A percentile compares a stretch with the other conserved stretches of the same genome.
Evolutionary conservation across 1,140 invertebrate genomes (phyloP).

Genomic region (Drosophila athabasca): DNA sequence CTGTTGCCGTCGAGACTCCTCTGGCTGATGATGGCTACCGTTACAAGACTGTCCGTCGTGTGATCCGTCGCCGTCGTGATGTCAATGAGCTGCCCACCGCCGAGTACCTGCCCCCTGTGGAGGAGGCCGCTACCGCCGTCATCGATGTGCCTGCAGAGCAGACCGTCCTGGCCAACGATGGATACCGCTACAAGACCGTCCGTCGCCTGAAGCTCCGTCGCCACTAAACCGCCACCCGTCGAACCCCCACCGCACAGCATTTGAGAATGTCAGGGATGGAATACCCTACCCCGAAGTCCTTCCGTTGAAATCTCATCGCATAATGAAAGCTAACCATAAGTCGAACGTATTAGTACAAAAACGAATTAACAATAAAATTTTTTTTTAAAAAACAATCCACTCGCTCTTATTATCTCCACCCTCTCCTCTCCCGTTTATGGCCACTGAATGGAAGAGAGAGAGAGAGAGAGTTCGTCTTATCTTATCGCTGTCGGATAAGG

Average conservation of each 20-base stretch:
- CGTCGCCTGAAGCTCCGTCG: slow-evolving; percentile 72
- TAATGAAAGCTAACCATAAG: slow-evolving; percentile 59
- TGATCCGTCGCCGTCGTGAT: slow-evolving; percentile 71
- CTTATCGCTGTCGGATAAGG: slow-evolving; percentile 39
- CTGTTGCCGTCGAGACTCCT: slow-evolving; percentile 36
- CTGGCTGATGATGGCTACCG: slow-evolving; percentile 67
- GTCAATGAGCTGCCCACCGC: slow-evolving; percentile 52
- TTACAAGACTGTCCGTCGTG: slow-evolving; percentile 69
- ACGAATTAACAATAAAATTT: slow-evolving; percentile 55
- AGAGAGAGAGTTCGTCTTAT: slow-evolving; percentile 46
- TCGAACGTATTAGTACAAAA: slow-evolving; percentile 60
- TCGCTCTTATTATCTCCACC: neutral
- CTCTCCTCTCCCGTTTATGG: neutral
- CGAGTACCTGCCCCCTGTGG: slow-evolving; percentile 63
- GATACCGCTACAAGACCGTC: slow-evolving; percentile 81
- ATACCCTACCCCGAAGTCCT: slow-evolving; percentile 31
- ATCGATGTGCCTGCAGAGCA: too few relatives aligned
- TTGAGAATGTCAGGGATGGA: slow-evolving; percentile 45
- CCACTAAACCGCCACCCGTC: slow-evolving; percentile 45
- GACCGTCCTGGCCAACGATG: too few relatives aligned
- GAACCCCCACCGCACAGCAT: slow-evolving; percentile 42
- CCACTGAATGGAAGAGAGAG: neutral
- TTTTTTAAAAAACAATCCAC: slow-evolving; percentile 39
- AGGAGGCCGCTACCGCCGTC: too few relatives aligned
- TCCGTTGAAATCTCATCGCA: slow-evolving; percentile 46